A percentile compares a stretch with the other conserved stretches of the same genome.
Conservation (phyloP, 2,888 invertebrate species). For the Salticus scenicus region DNA sequence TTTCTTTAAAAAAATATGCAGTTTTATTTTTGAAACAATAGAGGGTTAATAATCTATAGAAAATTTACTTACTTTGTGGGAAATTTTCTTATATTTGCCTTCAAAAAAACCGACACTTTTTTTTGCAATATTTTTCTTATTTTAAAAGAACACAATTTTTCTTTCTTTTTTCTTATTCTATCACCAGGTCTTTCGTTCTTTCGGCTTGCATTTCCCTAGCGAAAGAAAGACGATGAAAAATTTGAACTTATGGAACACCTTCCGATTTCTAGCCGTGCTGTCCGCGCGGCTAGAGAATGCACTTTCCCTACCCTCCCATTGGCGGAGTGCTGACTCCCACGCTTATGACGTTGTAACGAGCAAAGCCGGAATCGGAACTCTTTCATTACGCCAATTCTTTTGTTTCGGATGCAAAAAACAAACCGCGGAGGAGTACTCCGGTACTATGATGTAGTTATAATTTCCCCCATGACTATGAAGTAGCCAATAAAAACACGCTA, state of each 20-base stretch:
- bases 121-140: too few relatives aligned
- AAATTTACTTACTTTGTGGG: too few relatives aligned
- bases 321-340: slow-evolving; percentile 45
- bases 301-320: slow-evolving; percentile 38
- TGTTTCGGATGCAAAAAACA: slow-evolving; percentile 23
- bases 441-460: neutral
- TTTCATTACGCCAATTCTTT: slow-evolving; percentile 46
- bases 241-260: slow-evolving; percentile 45
- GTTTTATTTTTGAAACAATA: too few relatives aligned
- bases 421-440: slow-evolving; percentile 28
- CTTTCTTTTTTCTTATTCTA: too few relatives aligned
- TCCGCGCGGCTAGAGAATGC: slow-evolving; percentile 33
- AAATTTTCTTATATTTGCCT: too few relatives aligned
- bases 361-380: slow-evolving; percentile 45
- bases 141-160: too few relatives aligned
- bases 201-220: slow-evolving; percentile 21
- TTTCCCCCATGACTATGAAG: too few relatives aligned
- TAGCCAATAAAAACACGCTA: too few relatives aligned
- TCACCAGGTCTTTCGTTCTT: neutral
- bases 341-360: slow-evolving; percentile 52
- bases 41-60: too few relatives aligned
- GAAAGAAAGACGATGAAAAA: slow-evolving; percentile 37
- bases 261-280: slow-evolving; percentile 26
- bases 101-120: too few relatives aligned
- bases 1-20: too few relatives aligned